Percentiles rank a stretch among this genome's conserved stretches.
phyloP scores from a whole-genome alignment of 2,797 vertebrate species.

The Syndactyla subalaris region DNA sequence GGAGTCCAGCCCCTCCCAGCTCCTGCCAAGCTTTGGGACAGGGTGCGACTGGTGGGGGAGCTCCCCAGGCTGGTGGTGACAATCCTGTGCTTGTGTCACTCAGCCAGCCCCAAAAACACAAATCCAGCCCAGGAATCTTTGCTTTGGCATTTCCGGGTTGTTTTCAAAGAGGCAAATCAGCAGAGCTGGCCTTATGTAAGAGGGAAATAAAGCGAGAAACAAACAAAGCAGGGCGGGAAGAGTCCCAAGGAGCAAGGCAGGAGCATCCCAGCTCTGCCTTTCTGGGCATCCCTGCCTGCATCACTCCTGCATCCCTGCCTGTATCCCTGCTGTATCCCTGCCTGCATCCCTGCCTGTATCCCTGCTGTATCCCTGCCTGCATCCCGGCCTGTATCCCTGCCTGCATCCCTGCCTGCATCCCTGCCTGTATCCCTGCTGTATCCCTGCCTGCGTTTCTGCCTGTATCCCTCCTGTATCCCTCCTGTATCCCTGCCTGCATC shows the following conservation, averaged over 20 bases:
- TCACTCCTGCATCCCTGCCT: neutral
- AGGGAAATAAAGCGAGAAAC: neutral
- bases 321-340: neutral
- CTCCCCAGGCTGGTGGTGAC: too few species aligned
- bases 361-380: neutral
- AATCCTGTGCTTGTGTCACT: too few species aligned
- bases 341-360: neutral
- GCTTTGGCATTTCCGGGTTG: too few species aligned
- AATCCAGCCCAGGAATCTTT: too few species aligned
- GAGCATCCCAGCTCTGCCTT: neutral
- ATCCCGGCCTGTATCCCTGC: neutral
- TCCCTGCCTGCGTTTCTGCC: too few species aligned
- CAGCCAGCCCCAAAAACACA: too few species aligned
- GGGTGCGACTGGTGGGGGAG: too few species aligned
- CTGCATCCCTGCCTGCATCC: neutral
- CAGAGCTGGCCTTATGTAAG: too few species aligned
- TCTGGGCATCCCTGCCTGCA: neutral
- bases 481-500: neutral
- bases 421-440: neutral
- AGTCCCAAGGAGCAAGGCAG: neutral
- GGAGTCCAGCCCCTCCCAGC: too few species aligned
- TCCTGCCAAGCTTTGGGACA: too few species aligned
- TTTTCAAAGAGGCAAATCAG: too few species aligned
- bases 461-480: neutral
- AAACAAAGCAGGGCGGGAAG: neutral